phyloP scores from a whole-genome alignment of 30 jellyfish, hydroid and myxozoan species.

The Aurelia coerulea region DNA sequence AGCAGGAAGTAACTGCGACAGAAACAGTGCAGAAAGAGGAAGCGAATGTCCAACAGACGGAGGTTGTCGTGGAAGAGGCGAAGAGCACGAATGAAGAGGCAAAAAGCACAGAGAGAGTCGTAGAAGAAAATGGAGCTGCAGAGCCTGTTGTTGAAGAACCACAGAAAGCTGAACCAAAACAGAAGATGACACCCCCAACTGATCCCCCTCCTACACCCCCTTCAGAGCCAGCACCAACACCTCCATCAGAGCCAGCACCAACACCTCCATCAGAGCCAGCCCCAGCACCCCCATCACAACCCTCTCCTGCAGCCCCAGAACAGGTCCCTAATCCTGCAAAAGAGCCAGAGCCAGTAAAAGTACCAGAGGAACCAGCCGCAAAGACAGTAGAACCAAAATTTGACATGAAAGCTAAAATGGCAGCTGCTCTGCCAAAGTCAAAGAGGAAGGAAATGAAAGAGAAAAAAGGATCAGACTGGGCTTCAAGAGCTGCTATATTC shows the following conservation, averaged over 20 bases:
- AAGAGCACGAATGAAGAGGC: neutral
- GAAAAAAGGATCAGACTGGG: slow-evolving; percentile 78
- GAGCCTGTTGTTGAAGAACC: slow-evolving; percentile 14
- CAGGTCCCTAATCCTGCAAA: slow-evolving; percentile 28
- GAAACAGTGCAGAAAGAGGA: slow-evolving; percentile 14
- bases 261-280: slow-evolving; percentile 25
- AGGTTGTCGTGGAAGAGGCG: neutral
- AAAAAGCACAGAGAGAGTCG: neutral
- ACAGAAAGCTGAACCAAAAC: neutral
- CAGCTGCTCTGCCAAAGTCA: slow-evolving; percentile 81
- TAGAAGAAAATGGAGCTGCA: neutral
- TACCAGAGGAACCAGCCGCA: slow-evolving; percentile 9
- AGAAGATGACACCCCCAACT: slow-evolving; percentile 60
- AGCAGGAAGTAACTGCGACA: slow-evolving; percentile 40
- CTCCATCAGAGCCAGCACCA: slow-evolving; percentile 7
- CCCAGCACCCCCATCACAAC: neutral
- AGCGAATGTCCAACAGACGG: slow-evolving; percentile 1
- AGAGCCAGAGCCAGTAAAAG: slow-evolving; percentile 17
- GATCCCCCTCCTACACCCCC: slow-evolving; percentile 50
- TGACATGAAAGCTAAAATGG: slow-evolving; percentile 17
- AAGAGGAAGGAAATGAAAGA: slow-evolving; percentile 80
- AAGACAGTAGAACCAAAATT: slow-evolving; percentile 33
- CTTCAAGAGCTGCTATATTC: slow-evolving; percentile 73
- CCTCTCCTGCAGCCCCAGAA: slow-evolving; percentile 23
- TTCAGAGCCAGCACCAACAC: slow-evolving; percentile 9